Percentiles rank a stretch among this genome's conserved stretches.
phyloP scores from a whole-genome alignment of 2,113 vertebrate genomes.

The Eleginops maclovinus region DNA sequence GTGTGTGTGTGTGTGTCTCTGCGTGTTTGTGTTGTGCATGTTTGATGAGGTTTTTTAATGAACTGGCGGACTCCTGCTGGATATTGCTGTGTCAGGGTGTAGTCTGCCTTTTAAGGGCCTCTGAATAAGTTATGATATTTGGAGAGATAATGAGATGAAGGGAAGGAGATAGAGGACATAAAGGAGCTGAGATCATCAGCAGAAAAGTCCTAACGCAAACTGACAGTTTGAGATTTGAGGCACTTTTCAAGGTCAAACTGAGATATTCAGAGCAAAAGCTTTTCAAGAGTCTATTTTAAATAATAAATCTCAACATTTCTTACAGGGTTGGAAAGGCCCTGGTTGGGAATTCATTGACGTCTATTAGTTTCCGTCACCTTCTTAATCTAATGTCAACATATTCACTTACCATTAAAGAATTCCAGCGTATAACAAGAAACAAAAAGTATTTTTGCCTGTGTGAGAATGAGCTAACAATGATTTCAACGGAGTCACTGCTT shows the following conservation, averaged over 20 bases:
- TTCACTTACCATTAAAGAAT: neutral
- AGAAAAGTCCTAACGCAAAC: conserved; percentile 86
- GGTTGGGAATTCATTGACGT: neutral
- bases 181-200: conserved; percentile 86
- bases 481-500: conserved; percentile 6
- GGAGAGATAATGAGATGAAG: conserved; percentile 88
- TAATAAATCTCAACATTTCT: neutral
- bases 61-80: conserved; percentile 82
- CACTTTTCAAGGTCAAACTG: conserved; percentile 65
- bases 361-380: neutral
- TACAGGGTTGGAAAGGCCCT: neutral
- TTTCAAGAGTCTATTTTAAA: conserved; percentile 1
- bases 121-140: conserved; percentile 85
- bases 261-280: conserved; percentile 31
- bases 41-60: conserved; percentile 87
- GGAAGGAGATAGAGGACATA: conserved; percentile 90
- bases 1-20: conserved; percentile 10
- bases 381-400: neutral
- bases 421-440: neutral
- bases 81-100: conserved; percentile 80
- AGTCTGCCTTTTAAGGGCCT: conserved; percentile 78
- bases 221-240: conserved; percentile 58
- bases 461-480: conserved; percentile 14
- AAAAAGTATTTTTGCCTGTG: neutral
- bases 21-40: conserved; percentile 69